Evolutionary conservation across 2,113 vertebrate species (phyloP), one percentile per base, ranked within the genome.

Genomic region (Podilymbus podiceps): DNA sequence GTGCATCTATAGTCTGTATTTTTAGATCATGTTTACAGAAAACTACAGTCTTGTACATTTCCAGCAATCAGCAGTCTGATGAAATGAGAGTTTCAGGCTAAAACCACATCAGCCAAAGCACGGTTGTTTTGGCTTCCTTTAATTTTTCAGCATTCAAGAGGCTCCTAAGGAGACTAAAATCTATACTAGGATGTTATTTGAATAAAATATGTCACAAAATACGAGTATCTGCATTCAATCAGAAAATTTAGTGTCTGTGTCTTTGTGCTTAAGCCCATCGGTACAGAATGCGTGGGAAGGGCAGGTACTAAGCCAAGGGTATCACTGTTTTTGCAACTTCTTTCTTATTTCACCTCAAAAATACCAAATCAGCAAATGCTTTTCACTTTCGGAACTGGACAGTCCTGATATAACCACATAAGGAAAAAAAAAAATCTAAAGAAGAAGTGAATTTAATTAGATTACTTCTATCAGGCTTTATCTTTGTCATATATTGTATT

Each of bases 1-100:
- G 98, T 92, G 78, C 84, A 96, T 93, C 92, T 92, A 52, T 69
- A 96, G 86, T 55, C 94, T 93, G 44, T 92, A 92, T 96, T 95
- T 97, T 97, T 93, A 77, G 76, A 85, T 88, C 42, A 52, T 86
- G 82, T 92, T 90, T 92, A 93, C 77, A 95, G 86, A 96, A 93
- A 93, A 83, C 58, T 53, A 55, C 21, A 58, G 83, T 49, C 71
- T 56, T 53, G 25, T 88, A 76, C 14, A 0, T 80, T 85, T 88
- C 79, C 79, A 97, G 90, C 59, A 95, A 71, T 95, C 84, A 95
- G 90, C 79, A 92, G 85, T 71, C 58, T 88, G 74, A 88, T 93
- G 79, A 93, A 97, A 97, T 66, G 77, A 90, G 85, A 69, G 85
- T 94, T 91, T 89, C 85, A 88, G 87, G 80, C 79, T 95, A 85